Percentiles rank a stretch among this genome's conserved stretches.
These are phyloP conservation scores for Tenodera sinensis DNA, from an alignment of 2,888 invertebrate genomes.

Conservation along the genomic window DNA sequence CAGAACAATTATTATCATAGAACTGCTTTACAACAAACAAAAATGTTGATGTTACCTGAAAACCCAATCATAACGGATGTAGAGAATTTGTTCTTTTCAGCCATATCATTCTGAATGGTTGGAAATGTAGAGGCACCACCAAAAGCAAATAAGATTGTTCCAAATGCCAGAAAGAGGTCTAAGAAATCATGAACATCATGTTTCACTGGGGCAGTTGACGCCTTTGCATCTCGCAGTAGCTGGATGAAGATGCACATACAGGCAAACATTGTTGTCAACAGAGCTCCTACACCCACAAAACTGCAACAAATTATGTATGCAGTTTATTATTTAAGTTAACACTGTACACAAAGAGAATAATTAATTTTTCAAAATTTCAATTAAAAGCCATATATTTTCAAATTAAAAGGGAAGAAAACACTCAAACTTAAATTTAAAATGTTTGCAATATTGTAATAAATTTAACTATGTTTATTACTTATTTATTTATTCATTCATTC, in stretches of 20 bases:
- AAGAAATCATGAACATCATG: constrained; percentile 55
- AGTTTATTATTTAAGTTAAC: not conserved
- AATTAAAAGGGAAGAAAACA: too few relatives aligned
- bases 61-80: constrained; percentile 60
- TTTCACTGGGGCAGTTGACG: constrained; percentile 44
- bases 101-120: constrained; percentile 76
- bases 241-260: constrained; percentile 61
- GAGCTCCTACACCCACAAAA: constrained; percentile 60
- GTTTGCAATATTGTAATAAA: too few relatives aligned
- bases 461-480: too few relatives aligned
- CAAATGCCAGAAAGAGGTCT: constrained; percentile 66
- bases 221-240: constrained; percentile 52
- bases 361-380: not conserved
- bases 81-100: constrained; percentile 61
- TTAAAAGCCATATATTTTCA: too few relatives aligned
- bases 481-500: too few relatives aligned
- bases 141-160: constrained; percentile 67
- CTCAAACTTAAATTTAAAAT: too few relatives aligned
- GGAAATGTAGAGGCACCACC: constrained; percentile 74
- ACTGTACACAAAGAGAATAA: not conserved
- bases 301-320: constrained; percentile 43
- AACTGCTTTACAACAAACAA: too few relatives aligned
- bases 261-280: constrained; percentile 58
- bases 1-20: too few relatives aligned
- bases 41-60: constrained; percentile 46